Evolutionary conservation across 2,797 vertebrate species (phyloP).

Genomic region (Trachops cirrhosus): DNA sequence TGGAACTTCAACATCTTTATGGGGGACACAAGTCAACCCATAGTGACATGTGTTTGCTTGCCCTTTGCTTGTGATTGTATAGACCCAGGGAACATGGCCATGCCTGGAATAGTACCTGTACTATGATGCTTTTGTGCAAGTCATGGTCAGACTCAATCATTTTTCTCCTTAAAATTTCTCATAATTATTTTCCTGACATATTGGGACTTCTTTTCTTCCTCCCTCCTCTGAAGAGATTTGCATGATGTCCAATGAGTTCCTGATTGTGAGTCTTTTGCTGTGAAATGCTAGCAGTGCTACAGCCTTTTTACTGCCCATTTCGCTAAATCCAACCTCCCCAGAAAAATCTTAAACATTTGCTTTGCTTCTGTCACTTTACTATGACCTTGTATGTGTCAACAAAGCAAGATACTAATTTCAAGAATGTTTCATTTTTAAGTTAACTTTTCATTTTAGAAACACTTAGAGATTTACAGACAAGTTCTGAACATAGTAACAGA

Average conservation of each 20-base stretch:
- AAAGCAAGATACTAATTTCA: not conserved
- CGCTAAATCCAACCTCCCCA: not conserved
- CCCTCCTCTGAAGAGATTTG: not conserved
- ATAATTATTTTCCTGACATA: not conserved
- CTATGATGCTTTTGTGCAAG: not conserved
- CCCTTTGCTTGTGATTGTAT: not conserved
- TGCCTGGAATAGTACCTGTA: not conserved
- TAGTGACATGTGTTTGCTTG: no score
- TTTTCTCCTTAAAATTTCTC: not conserved
- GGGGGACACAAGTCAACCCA: not conserved
- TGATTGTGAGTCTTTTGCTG: not conserved
- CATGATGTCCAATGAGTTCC: accelerated
- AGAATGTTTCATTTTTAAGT: not conserved
- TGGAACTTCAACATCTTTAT: not conserved
- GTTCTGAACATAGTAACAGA: not conserved
- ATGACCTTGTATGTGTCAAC: not conserved
- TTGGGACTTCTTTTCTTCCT: not conserved
- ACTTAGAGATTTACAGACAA: not conserved
- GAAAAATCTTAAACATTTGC: not conserved
- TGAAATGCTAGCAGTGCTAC: not conserved
- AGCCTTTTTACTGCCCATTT: not conserved
- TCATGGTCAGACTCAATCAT: not conserved
- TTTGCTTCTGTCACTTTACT: not conserved
- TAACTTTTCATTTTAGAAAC: not conserved
- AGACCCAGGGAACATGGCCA: not conserved